Conservation (phyloP, 2,888 invertebrate species). For the Drosophila antonietae region DNA sequence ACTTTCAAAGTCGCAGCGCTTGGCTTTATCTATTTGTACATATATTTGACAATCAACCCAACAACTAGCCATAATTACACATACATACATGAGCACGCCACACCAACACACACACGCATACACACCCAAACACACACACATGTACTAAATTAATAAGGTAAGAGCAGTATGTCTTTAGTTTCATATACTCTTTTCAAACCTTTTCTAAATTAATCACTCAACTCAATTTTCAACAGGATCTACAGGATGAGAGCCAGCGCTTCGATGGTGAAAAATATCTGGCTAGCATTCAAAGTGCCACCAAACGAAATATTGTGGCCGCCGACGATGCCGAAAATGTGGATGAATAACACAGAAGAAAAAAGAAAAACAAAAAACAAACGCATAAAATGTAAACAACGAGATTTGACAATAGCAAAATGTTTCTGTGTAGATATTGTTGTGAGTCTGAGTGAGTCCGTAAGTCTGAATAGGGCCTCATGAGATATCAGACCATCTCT, state of each 20-base stretch:
- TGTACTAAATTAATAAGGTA: slow-evolving; percentile 47
- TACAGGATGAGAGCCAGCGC: slow-evolving; percentile 83
- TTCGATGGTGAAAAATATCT: slow-evolving; percentile 85
- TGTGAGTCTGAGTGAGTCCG: slow-evolving; percentile 20
- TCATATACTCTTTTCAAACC: background rate
- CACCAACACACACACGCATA: slow-evolving; percentile 5
- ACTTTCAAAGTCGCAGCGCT: slow-evolving; percentile 64
- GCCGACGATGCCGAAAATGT: slow-evolving; percentile 80
- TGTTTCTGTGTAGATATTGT: slow-evolving; percentile 27
- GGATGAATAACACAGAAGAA: slow-evolving; percentile 66
- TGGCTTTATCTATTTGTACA: slow-evolving; percentile 43
- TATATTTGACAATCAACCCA: slow-evolving; percentile 11
- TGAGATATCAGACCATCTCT: slow-evolving; percentile 12
- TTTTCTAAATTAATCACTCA: background rate
- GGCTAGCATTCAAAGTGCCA: slow-evolving; percentile 81
- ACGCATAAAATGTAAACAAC: slow-evolving; percentile 26
- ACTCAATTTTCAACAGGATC: slow-evolving; percentile 73
- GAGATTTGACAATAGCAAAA: slow-evolving; percentile 54
- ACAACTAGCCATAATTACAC: slow-evolving; percentile 10
- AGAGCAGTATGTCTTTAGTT: slow-evolving; percentile 9
- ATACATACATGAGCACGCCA: slow-evolving; percentile 3
- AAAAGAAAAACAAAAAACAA: slow-evolving; percentile 21
- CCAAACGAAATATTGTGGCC: slow-evolving; percentile 83
- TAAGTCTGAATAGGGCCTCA: background rate
- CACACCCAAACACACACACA: slow-evolving; percentile 15